These are phyloP conservation scores for Colaptes auratus DNA, from an alignment of 2,113 vertebrate genomes.

Conservation along the genomic window DNA sequence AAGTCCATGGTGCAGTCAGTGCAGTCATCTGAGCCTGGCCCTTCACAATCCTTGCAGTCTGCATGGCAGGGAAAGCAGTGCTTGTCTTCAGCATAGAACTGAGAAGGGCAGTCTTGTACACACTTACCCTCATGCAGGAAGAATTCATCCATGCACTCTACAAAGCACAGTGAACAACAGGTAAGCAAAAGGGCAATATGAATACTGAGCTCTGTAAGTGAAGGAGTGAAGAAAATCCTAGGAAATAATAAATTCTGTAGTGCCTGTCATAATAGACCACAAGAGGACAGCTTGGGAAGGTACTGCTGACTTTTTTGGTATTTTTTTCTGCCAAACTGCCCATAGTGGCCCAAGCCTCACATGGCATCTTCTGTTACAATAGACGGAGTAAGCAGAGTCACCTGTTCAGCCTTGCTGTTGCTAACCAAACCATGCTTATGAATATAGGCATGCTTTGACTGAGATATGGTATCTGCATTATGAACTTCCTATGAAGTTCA, in stretches of 20 bases:
- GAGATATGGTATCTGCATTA: not conserved
- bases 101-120: slow-evolving; percentile 80
- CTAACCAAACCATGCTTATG: not conserved
- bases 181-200: fast-evolving
- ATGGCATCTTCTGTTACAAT: not conserved
- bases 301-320: not conserved
- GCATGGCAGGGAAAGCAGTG: slow-evolving; percentile 83
- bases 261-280: not conserved
- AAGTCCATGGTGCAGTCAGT: slow-evolving; percentile 56
- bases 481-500: not conserved
- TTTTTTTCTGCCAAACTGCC: not conserved
- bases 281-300: not conserved
- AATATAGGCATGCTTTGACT: not conserved
- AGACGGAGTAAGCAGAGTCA: not conserved
- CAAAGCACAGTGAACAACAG: not conserved
- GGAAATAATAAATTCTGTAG: not conserved
- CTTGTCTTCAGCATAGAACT: slow-evolving; percentile 73
- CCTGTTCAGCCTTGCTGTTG: not conserved
- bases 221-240: not conserved
- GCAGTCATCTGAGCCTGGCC: slow-evolving; percentile 84
- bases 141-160: slow-evolving; percentile 82
- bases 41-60: slow-evolving; percentile 81
- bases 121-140: slow-evolving; percentile 82
- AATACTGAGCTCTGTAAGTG: not conserved
- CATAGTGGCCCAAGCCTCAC: not conserved